Conservation (phyloP, 1,140 invertebrate species). For the Rhopalosiphum padi region DNA sequence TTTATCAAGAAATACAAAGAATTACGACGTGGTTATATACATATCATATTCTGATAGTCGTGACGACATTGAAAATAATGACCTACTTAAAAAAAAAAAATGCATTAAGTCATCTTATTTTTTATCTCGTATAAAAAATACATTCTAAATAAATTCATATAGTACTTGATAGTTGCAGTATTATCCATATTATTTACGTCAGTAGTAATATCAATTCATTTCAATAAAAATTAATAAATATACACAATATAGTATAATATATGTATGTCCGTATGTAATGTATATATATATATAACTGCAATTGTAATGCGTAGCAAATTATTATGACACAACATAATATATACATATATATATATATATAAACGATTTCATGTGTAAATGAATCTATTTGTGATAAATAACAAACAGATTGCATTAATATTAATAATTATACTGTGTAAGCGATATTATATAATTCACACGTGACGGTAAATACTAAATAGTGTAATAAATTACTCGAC, state of each 20-base stretch:
- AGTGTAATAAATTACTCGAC: neutral
- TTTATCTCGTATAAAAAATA: neutral
- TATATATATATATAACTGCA: neutral
- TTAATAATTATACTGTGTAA: neutral
- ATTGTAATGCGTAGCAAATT: neutral
- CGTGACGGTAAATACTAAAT: neutral
- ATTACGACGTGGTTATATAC: neutral
- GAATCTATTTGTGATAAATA: neutral
- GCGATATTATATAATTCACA: neutral
- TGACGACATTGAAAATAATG: neutral
- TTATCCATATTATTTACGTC: neutral
- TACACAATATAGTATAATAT: neutral
- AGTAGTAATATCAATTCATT: neutral
- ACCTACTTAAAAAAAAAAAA: neutral
- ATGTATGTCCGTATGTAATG: neutral
- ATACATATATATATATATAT: too few species aligned
- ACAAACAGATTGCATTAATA: neutral
- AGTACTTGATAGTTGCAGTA: neutral
- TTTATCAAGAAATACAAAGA: neutral
- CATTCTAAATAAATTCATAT: neutral
- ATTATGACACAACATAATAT: neutral
- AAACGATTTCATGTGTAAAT: neutral
- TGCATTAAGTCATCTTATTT: neutral
- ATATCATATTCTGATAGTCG: neutral
- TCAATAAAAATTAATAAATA: neutral